Conservation (phyloP, 2,113 vertebrate species). For the Erythrocebus patas region DNA sequence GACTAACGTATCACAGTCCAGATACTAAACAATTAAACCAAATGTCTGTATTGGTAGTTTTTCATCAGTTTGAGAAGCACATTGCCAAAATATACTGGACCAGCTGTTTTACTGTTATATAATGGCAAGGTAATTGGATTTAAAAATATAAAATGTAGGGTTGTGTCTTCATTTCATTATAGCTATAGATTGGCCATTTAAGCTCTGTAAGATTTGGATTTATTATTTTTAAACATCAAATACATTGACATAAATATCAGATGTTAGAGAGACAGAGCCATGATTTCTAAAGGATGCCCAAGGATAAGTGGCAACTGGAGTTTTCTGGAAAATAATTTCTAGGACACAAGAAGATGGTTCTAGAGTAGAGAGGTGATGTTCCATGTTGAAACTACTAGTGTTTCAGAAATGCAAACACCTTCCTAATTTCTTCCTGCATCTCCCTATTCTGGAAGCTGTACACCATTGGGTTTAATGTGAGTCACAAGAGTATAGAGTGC, state of each 20-base stretch:
- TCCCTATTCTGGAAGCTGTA: conserved; percentile 75
- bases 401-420: conserved; percentile 26
- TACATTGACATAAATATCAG: background rate
- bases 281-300: background rate
- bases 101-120: background rate
- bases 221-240: background rate
- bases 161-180: background rate
- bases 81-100: background rate
- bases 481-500: conserved; percentile 69
- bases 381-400: background rate
- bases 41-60: background rate
- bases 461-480: conserved; percentile 70
- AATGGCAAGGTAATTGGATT: background rate
- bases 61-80: background rate
- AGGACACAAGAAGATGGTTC: background rate
- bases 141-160: background rate
- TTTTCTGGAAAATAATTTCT: background rate
- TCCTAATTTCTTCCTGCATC: conserved; percentile 61
- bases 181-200: background rate
- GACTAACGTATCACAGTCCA: background rate
- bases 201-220: background rate
- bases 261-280: background rate
- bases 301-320: background rate
- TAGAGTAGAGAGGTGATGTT: background rate
- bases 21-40: background rate